Percentiles rank a stretch among this genome's conserved stretches.
phyloP scores from a whole-genome alignment of 2,888 invertebrate genomes.

The Dicyrtomina minuta region DNA sequence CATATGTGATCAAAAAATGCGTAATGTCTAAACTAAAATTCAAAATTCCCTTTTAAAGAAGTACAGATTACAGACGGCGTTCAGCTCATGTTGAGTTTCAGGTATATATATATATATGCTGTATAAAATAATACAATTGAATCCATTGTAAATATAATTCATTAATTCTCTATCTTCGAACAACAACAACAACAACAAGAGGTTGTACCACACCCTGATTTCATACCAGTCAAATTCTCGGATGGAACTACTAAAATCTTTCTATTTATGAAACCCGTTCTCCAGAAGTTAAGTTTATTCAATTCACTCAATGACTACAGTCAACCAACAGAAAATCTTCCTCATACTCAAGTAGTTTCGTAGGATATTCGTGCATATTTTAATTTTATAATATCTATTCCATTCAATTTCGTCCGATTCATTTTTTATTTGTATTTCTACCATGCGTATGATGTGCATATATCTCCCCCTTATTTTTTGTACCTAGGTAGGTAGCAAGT shows the following conservation, averaged over 20 bases:
- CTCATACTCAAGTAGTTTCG: neutral
- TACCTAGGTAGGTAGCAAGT: too few relatives aligned
- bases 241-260: constrained; percentile 15
- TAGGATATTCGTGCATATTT: too few relatives aligned
- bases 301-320: too few relatives aligned
- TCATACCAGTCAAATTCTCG: constrained; percentile 19
- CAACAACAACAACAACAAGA: neutral
- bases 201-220: constrained; percentile 22
- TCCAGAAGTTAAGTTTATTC: neutral
- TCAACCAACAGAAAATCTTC: too few relatives aligned
- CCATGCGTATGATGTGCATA: too few relatives aligned
- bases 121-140: neutral
- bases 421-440: too few relatives aligned
- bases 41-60: neutral
- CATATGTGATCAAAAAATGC: neutral
- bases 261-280: constrained; percentile 18
- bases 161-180: constrained; percentile 6
- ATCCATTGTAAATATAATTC: constrained; percentile 21
- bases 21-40: neutral
- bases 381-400: too few relatives aligned
- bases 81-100: neutral
- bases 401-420: too few relatives aligned
- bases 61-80: neutral
- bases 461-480: too few relatives aligned
- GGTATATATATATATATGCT: too few relatives aligned